Percentiles rank a stretch among this genome's conserved stretches.
These are phyloP conservation scores for Tokudaia muenninki DNA, from an alignment of 2,797 vertebrate genomes.

Conservation along the genomic window DNA sequence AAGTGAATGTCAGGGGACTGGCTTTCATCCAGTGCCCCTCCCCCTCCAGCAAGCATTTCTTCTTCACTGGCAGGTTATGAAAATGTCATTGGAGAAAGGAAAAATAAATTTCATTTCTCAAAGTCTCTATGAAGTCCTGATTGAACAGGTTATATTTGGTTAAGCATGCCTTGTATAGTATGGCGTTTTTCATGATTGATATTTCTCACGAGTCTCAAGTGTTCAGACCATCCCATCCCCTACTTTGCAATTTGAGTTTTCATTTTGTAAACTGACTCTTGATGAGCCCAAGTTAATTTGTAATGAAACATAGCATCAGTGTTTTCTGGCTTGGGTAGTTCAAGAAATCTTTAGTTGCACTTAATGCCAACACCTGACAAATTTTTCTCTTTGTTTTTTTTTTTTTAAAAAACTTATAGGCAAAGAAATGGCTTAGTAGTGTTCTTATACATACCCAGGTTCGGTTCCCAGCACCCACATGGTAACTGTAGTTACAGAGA, in stretches of 20 bases:
- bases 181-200: background rate
- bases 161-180: background rate
- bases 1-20: background rate
- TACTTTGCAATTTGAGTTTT: slow-evolving; percentile 35
- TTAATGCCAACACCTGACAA: background rate
- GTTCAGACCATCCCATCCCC: background rate
- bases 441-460: background rate
- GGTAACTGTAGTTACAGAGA: background rate
- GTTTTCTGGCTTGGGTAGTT: background rate
- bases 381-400: background rate
- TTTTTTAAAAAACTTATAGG: background rate
- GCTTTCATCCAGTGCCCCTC: background rate
- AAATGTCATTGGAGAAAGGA: background rate
- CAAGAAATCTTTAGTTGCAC: background rate
- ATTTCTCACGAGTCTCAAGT: background rate
- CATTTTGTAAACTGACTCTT: slow-evolving; percentile 7
- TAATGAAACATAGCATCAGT: background rate
- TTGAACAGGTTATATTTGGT: background rate
- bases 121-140: background rate
- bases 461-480: background rate
- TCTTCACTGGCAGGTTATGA: background rate
- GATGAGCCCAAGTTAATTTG: slow-evolving; percentile 6
- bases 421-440: background rate
- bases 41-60: background rate
- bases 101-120: background rate